Conservation (phyloP, 1,140 invertebrate genomes). For the Meloidogyne hapla region DNA sequence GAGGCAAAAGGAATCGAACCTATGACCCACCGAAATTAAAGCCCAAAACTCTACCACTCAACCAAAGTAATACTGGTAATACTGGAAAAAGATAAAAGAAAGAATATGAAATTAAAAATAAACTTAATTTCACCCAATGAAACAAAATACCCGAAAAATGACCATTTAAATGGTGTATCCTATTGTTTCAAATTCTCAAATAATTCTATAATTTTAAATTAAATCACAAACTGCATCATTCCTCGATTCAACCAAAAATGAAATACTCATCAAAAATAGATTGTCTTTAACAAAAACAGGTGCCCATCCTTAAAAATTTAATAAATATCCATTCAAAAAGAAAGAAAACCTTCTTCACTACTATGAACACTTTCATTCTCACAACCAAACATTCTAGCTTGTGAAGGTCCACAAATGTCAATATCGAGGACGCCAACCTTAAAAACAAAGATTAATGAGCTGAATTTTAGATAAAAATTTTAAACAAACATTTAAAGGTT, state of each 20-base stretch:
- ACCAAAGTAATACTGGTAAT: too few relatives aligned
- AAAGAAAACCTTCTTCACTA: conserved; percentile 69
- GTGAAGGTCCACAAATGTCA: conserved; percentile 85
- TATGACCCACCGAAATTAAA: too few relatives aligned
- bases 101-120: too few relatives aligned
- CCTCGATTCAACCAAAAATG: conserved; percentile 77
- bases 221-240: conserved; percentile 75
- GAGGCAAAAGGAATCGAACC: too few relatives aligned
- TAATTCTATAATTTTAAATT: neutral
- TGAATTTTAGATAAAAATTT: neutral
- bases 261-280: conserved; percentile 86
- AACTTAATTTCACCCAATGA: too few relatives aligned
- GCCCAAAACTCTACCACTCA: too few relatives aligned
- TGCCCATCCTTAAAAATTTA: conserved; percentile 77
- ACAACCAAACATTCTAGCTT: conserved; percentile 70
- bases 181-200: too few relatives aligned
- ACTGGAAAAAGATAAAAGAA: too few relatives aligned
- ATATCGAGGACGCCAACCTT: conserved; percentile 83
- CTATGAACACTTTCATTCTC: conserved; percentile 75
- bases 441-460: neutral
- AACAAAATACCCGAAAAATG: too few relatives aligned
- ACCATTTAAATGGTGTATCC: too few relatives aligned
- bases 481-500: conserved; percentile 40
- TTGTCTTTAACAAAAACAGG: conserved; percentile 85
- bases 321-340: neutral